Evolutionary conservation across 1,140 invertebrate genomes (phyloP).

Genomic region (Rhagoletis zephyria): DNA sequence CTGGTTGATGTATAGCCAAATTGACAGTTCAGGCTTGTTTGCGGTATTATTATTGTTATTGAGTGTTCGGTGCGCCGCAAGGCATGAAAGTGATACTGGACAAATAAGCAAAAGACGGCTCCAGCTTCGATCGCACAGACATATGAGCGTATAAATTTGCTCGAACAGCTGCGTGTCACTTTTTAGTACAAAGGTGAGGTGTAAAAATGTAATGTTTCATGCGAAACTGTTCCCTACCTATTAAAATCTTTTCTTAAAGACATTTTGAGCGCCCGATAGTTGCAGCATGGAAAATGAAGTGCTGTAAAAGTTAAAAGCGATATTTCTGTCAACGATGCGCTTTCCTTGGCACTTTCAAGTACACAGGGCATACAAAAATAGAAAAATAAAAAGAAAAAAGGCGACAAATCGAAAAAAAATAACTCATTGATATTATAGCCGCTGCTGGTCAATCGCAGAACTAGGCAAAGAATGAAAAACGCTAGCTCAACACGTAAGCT

Average conservation of each 20-base stretch:
- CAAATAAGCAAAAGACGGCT: not conserved
- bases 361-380: not conserved
- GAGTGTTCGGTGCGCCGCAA: conserved; percentile 3
- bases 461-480: not conserved
- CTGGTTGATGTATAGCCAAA: not conserved
- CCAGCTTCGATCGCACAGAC: not conserved
- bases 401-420: conserved; percentile 8
- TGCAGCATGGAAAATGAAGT: not conserved
- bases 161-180: not conserved
- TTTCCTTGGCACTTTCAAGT: not conserved
- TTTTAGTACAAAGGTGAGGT: not conserved
- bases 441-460: not conserved
- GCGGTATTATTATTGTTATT: not conserved
- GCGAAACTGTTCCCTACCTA: not conserved
- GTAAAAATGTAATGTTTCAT: conserved; percentile 4
- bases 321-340: not conserved
- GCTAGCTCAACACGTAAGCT: not conserved
- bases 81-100: conserved; percentile 14
- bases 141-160: not conserved
- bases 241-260: not conserved
- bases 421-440: not conserved
- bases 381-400: not conserved
- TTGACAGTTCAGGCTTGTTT: conserved; percentile 36
- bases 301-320: not conserved
- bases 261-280: not conserved